These are phyloP conservation scores for Diogma glabrata DNA, from an alignment of 2,888 invertebrate species.

Conservation along the genomic window DNA sequence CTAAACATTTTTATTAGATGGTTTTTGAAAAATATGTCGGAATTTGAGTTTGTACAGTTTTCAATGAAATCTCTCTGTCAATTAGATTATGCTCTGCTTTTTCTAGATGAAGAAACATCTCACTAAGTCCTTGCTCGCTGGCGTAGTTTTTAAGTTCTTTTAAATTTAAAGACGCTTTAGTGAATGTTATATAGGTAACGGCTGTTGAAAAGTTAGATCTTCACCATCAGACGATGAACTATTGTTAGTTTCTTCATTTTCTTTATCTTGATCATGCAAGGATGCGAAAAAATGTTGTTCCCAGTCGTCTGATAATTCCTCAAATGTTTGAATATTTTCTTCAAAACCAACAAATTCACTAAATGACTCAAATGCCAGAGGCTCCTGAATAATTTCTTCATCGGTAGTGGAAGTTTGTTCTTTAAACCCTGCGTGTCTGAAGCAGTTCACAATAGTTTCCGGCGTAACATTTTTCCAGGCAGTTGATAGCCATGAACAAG, in stretches of 20 bases:
- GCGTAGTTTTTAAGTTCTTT: neutral
- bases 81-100: too few species aligned
- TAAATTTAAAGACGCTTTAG: neutral
- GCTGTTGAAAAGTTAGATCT: too few species aligned
- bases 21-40: neutral
- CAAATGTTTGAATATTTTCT: slow-evolving; percentile 6
- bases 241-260: neutral
- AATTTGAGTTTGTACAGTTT: neutral
- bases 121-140: neutral
- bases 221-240: slow-evolving; percentile 5
- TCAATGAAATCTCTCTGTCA: neutral
- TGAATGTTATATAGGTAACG: neutral
- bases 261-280: neutral
- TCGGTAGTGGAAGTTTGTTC: neutral
- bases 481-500: neutral
- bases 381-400: neutral
- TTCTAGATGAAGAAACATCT: too few species aligned
- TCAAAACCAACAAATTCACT: neutral
- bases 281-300: slow-evolving; percentile 3
- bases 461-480: neutral
- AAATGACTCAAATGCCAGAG: neutral
- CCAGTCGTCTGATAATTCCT: slow-evolving; percentile 5
- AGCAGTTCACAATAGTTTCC: neutral
- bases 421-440: neutral
- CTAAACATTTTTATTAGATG: too few species aligned